phyloP scores from a whole-genome alignment of 2,888 invertebrate genomes.

The Tenthredo amoena region DNA sequence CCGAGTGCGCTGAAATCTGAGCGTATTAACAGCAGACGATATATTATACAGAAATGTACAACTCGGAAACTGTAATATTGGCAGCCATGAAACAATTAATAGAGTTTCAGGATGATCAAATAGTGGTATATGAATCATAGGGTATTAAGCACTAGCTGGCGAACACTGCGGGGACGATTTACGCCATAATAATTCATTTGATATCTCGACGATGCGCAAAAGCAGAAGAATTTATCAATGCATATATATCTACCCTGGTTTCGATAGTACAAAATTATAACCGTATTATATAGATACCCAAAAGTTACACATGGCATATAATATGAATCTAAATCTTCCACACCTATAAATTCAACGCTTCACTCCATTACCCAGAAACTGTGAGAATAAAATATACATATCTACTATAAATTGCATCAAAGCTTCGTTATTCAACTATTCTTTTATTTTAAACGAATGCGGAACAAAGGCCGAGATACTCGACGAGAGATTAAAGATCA shows the following conservation, averaged over 20 bases:
- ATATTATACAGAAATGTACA: constrained; percentile 18
- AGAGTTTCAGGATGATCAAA: constrained; percentile 47
- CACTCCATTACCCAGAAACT: neutral
- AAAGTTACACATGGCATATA: neutral
- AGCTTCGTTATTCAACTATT: constrained; percentile 2
- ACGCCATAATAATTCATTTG: constrained; percentile 45
- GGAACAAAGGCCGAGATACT: neutral
- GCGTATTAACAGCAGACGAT: constrained; percentile 20
- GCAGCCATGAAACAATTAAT: constrained; percentile 43
- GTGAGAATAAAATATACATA: neutral
- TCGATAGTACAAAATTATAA: constrained; percentile 46
- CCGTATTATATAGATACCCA: constrained; percentile 2
- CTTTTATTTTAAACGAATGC: neutral
- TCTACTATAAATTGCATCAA: neutral
- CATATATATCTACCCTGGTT: constrained; percentile 26
- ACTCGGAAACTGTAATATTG: constrained; percentile 35
- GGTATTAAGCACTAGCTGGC: constrained; percentile 38
- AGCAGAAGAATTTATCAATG: constrained; percentile 46
- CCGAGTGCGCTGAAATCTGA: constrained; percentile 3
- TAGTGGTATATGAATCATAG: constrained; percentile 41
- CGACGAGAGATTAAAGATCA: neutral
- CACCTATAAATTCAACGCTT: neutral
- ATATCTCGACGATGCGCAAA: constrained; percentile 46
- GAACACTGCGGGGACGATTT: constrained; percentile 37
- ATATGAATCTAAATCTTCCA: neutral